Percentiles rank a stretch among this genome's conserved stretches.
These are phyloP conservation scores for Deroptyus accipitrinus DNA, from an alignment of 2,113 vertebrate species.

Conservation along the genomic window DNA sequence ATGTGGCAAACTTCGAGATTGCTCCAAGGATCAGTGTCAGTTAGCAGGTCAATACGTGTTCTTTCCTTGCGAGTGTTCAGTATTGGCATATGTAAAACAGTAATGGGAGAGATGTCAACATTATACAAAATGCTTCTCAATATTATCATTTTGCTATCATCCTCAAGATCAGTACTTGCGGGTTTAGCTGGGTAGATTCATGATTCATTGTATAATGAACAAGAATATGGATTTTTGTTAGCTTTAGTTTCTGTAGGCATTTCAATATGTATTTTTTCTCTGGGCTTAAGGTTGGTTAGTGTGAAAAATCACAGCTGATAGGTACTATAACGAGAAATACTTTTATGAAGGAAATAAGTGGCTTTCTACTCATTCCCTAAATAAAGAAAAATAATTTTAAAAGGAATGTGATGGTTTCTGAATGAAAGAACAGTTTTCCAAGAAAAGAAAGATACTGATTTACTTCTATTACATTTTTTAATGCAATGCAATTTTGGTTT, in stretches of 20 bases:
- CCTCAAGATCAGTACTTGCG: conserved; percentile 14
- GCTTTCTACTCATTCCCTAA: conserved; percentile 7
- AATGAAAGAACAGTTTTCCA: conserved; percentile 8
- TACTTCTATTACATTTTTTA: not conserved
- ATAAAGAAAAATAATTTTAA: conserved; percentile 11
- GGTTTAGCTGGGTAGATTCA: conserved; percentile 12
- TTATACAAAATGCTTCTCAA: conserved; percentile 28
- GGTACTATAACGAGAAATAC: not conserved
- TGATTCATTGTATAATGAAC: conserved; percentile 34
- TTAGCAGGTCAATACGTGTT: conserved; percentile 68
- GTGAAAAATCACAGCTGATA: conserved; percentile 43
- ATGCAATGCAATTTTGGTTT: not conserved
- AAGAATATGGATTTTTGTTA: conserved; percentile 37
- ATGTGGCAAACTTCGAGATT: conserved; percentile 76
- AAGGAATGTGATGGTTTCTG: not conserved
- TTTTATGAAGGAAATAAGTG: not conserved
- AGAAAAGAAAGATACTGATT: conserved; percentile 10
- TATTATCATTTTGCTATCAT: conserved; percentile 58
- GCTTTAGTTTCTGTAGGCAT: conserved; percentile 4
- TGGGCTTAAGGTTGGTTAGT: conserved; percentile 26
- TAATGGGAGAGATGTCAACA: conserved; percentile 34
- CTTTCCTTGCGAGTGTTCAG: conserved; percentile 18
- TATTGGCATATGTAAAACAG: conserved; percentile 68
- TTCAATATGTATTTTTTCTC: conserved; percentile 34
- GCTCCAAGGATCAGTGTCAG: conserved; percentile 70